phyloP scores from a whole-genome alignment of 1,140 invertebrate species.

The Neodiprion fabricii region DNA sequence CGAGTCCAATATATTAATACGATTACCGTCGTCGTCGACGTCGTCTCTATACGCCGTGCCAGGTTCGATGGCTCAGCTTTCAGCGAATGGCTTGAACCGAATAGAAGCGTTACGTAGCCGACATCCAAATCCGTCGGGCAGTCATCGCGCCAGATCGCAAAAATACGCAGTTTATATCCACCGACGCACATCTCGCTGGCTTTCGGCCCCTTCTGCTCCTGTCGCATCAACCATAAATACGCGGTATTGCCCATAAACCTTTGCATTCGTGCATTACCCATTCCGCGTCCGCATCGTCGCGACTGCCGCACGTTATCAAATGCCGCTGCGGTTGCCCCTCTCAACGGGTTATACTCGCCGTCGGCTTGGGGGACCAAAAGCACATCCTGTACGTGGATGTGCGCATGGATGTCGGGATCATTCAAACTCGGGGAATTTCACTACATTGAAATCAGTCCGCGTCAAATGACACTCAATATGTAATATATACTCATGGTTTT shows the following conservation, averaged over 20 bases:
- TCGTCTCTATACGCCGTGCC: constrained; percentile 8
- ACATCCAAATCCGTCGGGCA: not conserved
- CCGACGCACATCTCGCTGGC: not conserved
- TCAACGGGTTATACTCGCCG: constrained; percentile 14
- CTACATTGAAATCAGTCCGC: too few species aligned
- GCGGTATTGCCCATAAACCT: constrained; percentile 59
- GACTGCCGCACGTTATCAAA: constrained; percentile 46
- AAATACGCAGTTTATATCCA: not conserved
- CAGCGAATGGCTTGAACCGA: not conserved
- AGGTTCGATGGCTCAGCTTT: not conserved
- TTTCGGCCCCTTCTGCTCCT: constrained; percentile 4
- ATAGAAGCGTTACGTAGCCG: not conserved
- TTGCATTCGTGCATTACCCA: constrained; percentile 58
- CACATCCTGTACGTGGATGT: not conserved
- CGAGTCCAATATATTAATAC: constrained; percentile 55
- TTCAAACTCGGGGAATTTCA: not conserved
- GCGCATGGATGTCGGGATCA: too few species aligned
- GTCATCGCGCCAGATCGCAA: too few species aligned
- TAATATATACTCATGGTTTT: too few species aligned
- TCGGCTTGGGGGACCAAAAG: constrained; percentile 36
- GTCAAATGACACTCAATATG: too few species aligned
- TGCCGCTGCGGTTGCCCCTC: constrained; percentile 27
- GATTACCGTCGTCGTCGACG: constrained; percentile 42
- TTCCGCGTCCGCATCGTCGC: constrained; percentile 37
- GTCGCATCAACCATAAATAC: constrained; percentile 52